Evolutionary conservation across 2,113 vertebrate genomes (phyloP).

Genomic region (Numenius arquata): DNA sequence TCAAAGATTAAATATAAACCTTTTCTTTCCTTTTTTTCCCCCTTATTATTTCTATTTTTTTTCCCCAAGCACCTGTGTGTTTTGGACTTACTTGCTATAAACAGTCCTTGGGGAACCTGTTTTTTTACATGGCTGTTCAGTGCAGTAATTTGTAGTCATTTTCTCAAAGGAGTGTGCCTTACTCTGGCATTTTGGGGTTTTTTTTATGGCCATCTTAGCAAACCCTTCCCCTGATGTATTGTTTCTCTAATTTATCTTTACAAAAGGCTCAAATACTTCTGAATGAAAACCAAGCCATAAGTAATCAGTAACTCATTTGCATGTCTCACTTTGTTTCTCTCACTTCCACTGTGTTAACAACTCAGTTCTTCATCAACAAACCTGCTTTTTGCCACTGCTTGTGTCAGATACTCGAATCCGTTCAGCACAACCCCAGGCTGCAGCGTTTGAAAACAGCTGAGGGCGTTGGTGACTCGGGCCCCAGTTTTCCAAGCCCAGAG

Average conservation of each 20-base stretch:
- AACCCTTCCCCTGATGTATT: neutral
- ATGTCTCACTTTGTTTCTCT: neutral
- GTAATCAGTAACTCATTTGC: neutral
- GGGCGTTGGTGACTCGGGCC: rapidly evolving
- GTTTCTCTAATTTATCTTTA: neutral
- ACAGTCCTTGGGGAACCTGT: neutral
- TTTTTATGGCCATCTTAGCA: neutral
- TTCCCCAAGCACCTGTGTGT: neutral
- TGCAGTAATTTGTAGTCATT: neutral
- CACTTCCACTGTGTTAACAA: neutral
- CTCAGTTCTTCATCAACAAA: neutral
- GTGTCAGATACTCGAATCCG: neutral
- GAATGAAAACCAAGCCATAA: neutral
- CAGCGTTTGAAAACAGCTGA: neutral
- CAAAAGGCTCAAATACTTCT: neutral
- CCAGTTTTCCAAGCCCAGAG: neutral
- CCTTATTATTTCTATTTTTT: neutral
- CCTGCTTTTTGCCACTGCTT: neutral
- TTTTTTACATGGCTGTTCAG: neutral
- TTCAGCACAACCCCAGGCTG: neutral
- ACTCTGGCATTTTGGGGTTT: neutral
- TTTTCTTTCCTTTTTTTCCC: neutral
- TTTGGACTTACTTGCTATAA: neutral
- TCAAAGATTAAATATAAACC: neutral
- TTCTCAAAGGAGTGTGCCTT: neutral